These are phyloP conservation scores for Acronicta leporina DNA, from an alignment of 2,888 invertebrate species.

Conservation along the genomic window DNA sequence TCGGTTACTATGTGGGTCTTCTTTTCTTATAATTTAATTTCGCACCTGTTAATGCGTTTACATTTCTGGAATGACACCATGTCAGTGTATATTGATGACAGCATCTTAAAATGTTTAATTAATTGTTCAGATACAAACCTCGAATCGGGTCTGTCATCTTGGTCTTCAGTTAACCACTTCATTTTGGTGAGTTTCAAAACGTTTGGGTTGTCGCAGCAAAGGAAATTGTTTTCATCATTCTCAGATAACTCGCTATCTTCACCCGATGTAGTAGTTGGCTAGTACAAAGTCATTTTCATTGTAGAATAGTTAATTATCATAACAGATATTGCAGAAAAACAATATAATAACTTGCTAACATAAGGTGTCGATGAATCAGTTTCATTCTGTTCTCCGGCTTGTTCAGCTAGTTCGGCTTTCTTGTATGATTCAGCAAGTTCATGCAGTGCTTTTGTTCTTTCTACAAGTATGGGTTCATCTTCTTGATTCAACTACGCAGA, in stretches of 20 bases:
- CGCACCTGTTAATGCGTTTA: slow-evolving; percentile 82
- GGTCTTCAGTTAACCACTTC: slow-evolving; percentile 81
- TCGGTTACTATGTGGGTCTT: slow-evolving; percentile 35
- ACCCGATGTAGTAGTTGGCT: slow-evolving; percentile 59
- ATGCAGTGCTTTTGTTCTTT: slow-evolving; percentile 78
- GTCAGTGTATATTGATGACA: slow-evolving; percentile 54
- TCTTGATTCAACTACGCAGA: slow-evolving; percentile 55
- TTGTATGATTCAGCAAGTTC: slow-evolving; percentile 71
- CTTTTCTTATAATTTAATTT: slow-evolving; percentile 61
- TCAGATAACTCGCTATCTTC: slow-evolving; percentile 63
- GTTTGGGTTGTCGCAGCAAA: slow-evolving; percentile 66
- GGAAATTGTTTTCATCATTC: slow-evolving; percentile 45
- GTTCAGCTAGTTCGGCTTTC: slow-evolving; percentile 50
- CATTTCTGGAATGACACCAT: slow-evolving; percentile 79
- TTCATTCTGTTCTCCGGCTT: slow-evolving; percentile 36
- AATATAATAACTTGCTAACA: slow-evolving; percentile 53
- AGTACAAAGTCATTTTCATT: slow-evolving; percentile 38
- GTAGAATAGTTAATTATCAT: slow-evolving; percentile 24
- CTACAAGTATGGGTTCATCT: slow-evolving; percentile 72
- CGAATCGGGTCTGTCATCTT: slow-evolving; percentile 70
- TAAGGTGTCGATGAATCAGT: slow-evolving; percentile 50
- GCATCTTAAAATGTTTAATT: slow-evolving; percentile 4
- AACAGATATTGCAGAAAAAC: slow-evolving; percentile 20
- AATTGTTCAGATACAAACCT: slow-evolving; percentile 66
- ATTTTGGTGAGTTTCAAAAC: slow-evolving; percentile 79